phyloP scores from a whole-genome alignment of 2,797 vertebrate species.

The Neopelma chrysocephalum region DNA sequence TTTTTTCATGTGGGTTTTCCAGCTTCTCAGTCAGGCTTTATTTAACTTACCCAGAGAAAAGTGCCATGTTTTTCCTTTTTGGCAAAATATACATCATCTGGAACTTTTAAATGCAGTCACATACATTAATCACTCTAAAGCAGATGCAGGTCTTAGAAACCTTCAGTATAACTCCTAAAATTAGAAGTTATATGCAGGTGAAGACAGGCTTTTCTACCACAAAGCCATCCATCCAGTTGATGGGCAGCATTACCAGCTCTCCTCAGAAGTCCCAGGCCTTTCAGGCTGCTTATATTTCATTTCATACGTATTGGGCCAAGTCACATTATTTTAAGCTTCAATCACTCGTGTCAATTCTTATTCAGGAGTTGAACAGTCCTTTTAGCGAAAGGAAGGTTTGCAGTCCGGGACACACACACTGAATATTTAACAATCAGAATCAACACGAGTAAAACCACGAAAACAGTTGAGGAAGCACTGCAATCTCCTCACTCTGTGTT shows the following conservation, averaged over 20 bases:
- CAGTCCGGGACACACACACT: neutral
- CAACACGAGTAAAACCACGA: neutral
- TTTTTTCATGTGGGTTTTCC: neutral
- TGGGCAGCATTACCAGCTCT: neutral
- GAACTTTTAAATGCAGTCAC: neutral
- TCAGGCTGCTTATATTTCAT: neutral
- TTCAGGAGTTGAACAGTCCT: neutral
- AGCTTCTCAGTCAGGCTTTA: neutral
- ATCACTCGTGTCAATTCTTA: neutral
- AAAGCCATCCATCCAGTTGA: neutral
- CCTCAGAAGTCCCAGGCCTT: neutral
- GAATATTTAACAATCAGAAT: neutral
- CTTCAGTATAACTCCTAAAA: neutral
- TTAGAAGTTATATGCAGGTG: neutral
- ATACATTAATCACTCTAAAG: neutral
- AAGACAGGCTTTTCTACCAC: neutral
- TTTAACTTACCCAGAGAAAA: neutral
- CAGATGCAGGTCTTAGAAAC: neutral
- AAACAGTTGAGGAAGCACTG: neutral
- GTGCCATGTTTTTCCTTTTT: accelerated
- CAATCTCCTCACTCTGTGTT: neutral
- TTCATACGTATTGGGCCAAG: neutral
- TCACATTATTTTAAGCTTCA: neutral
- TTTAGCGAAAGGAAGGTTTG: neutral
- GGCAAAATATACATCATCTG: neutral